Evolutionary conservation across 35 echinoderm and acorn worm species (phyloP), one percentile per base, ranked within the genome.

Genomic region (Apostichopus californicus): DNA sequence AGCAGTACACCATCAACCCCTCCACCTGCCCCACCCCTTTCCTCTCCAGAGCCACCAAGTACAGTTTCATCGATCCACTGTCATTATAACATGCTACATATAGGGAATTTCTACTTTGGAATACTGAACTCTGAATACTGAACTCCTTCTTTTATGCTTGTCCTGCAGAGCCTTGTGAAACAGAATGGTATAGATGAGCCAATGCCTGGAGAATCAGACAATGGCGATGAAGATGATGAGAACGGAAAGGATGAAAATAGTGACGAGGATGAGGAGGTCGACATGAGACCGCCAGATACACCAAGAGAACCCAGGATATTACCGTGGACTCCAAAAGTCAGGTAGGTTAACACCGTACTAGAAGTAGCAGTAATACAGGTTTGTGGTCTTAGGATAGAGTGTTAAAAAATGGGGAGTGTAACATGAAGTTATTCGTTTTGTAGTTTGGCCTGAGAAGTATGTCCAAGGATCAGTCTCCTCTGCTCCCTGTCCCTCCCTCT

Each of bases 241-340:
- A 95, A 97, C 53, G 79, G 91, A 18, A 97, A 97, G 60, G 96
- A 94, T 20, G 79, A 97, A 15, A 88, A 92, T 24, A 93, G 83
- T 77, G 97, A 98, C 54, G 97, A 98, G 46, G 97, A 99, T 86
- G 95, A 99, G 23, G 92, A 96, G 52, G 83, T 93, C 28, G 60
- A 57, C 15, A 77, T 78, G 13, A 72, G 73, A 70, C 96, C 94
- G 56, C 97, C 97, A 24, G 95, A 94, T 54, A 96, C 97, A 7
- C 97, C 97, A 13, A 94, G 97, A 55, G 97, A 99, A 71, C 95
- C 95, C 11, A 93, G 92, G n/a, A 18, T 89, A n/a, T 72, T 99
- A 68, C 97, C 97, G 58, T 99, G 97, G 97, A 93, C 95, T 61
- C 97, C 97, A 58, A 99, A 99, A 96, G 95, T 96, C 81, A 96